These are phyloP conservation scores for Anodontia alba DNA, from an alignment of 2,888 invertebrate genomes.

Conservation along the genomic window DNA sequence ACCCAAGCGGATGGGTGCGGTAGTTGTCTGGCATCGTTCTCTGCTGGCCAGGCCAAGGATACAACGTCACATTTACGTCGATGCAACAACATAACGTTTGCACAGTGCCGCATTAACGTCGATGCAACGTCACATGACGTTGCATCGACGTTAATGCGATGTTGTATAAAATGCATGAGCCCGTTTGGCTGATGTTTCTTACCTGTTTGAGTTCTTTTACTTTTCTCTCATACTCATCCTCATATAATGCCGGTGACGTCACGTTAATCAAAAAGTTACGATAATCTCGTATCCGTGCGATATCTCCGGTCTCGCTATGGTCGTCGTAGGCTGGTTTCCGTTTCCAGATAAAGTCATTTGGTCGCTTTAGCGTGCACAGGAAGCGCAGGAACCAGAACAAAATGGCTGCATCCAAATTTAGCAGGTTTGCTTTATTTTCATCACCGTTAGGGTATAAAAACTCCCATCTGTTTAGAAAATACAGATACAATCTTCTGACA, in stretches of 20 bases:
- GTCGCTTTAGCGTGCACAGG: conserved; percentile 55
- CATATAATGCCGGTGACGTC: conserved; percentile 53
- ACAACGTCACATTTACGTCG: too few species aligned
- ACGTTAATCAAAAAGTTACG: conserved; percentile 58
- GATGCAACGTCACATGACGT: too few species aligned
- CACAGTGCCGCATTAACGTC: too few species aligned
- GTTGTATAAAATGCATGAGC: too few species aligned
- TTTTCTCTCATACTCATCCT: conserved; percentile 59
- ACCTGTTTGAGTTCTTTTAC: conserved; percentile 53
- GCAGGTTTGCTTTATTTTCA: conserved; percentile 47
- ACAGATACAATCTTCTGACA: too few species aligned
- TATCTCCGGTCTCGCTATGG: conserved; percentile 55
- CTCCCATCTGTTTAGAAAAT: conserved; percentile 42
- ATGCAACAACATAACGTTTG: too few species aligned
- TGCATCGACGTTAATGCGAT: too few species aligned
- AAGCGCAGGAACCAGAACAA: conserved; percentile 60
- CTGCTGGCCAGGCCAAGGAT: too few species aligned
- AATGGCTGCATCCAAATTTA: conserved; percentile 53
- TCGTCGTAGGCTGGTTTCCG: conserved; percentile 59
- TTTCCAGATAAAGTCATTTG: conserved; percentile 63
- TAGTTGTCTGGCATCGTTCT: too few species aligned
- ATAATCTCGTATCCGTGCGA: conserved; percentile 52
- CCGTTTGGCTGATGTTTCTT: too few species aligned
- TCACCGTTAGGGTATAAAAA: conserved; percentile 57
- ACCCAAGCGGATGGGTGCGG: too few species aligned